A percentile compares a stretch with the other conserved stretches of the same genome.
These are phyloP conservation scores for Rambutsinella grinnellia DNA, from an alignment of 2,888 invertebrate genomes.

Conservation along the genomic window DNA sequence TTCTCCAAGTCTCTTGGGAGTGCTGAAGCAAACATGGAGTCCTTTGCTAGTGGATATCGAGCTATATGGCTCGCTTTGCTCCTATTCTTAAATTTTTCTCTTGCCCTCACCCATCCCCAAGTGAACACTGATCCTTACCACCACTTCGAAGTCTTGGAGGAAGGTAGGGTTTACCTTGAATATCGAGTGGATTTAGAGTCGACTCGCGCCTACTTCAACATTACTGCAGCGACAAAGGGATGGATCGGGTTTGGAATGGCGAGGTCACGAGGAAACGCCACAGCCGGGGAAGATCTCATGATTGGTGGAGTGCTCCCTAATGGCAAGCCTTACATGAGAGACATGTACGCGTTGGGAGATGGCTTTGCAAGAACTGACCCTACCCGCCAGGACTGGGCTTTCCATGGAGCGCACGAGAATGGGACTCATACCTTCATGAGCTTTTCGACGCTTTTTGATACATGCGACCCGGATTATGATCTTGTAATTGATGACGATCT, in stretches of 20 bases:
- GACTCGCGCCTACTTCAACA: conserved; percentile 6
- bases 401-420: not conserved
- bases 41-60: too few relatives aligned
- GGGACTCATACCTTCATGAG: conserved; percentile 17
- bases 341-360: not conserved
- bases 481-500: conserved; percentile 21
- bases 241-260: conserved; percentile 22
- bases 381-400: not conserved
- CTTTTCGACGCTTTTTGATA: conserved; percentile 36
- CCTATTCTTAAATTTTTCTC: not conserved
- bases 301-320: conserved; percentile 15
- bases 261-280: not conserved
- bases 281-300: conserved; percentile 12
- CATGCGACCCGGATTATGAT: conserved; percentile 29
- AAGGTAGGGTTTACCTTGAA: not conserved
- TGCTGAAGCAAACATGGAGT: too few relatives aligned
- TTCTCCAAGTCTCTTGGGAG: too few relatives aligned
- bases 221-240: conserved; percentile 10
- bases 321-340: conserved; percentile 7
- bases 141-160: not conserved
- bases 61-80: not conserved
- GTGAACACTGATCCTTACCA: not conserved
- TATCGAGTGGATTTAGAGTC: conserved; percentile 7
- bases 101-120: not conserved
- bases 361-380: not conserved